A percentile compares a stretch with the other conserved stretches of the same genome.
Evolutionary conservation across 1,140 invertebrate genomes (phyloP).

Genomic region (Hylaeus volcanicus): DNA sequence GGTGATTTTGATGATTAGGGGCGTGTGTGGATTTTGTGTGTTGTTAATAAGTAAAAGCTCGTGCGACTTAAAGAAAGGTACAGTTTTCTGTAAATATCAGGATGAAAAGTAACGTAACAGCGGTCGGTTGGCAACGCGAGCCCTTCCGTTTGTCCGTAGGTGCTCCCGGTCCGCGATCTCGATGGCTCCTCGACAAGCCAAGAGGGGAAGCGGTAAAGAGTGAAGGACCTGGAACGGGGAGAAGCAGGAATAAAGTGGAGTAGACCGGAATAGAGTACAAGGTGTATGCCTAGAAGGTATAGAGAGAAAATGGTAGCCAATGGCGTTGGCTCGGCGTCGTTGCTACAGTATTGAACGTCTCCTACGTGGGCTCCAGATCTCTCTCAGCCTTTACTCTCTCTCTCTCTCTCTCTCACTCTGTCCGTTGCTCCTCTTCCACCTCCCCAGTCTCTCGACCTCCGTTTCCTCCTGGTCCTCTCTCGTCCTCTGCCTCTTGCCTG

Average conservation of each 20-base stretch:
- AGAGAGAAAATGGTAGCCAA: constrained; percentile 75
- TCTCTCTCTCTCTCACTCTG: constrained; percentile 42
- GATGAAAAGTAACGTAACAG: not conserved
- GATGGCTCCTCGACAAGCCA: not conserved
- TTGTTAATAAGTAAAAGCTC: no score
- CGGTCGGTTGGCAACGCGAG: not conserved
- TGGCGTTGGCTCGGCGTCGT: constrained; percentile 70
- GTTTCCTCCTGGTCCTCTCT: constrained; percentile 43
- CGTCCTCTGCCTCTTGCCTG: constrained; percentile 28
- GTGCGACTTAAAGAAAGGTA: no score
- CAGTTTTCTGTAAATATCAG: no score
- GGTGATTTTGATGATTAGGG: no score
- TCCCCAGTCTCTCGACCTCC: constrained; percentile 35
- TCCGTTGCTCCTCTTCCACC: constrained; percentile 18
- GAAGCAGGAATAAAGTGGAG: constrained; percentile 55
- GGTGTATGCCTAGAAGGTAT: constrained; percentile 67
- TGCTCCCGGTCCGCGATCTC: not conserved
- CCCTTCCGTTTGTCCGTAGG: constrained; percentile 14
- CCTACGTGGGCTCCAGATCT: constrained; percentile 65
- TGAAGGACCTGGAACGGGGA: constrained; percentile 34
- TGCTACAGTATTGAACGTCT: constrained; percentile 76
- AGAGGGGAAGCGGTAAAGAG: not conserved
- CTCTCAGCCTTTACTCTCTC: constrained; percentile 8
- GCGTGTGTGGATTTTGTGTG: no score
- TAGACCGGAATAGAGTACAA: constrained; percentile 65